These are phyloP conservation scores for Drosophila mayri DNA, from an alignment of 1,140 invertebrate genomes.

Conservation along the genomic window DNA sequence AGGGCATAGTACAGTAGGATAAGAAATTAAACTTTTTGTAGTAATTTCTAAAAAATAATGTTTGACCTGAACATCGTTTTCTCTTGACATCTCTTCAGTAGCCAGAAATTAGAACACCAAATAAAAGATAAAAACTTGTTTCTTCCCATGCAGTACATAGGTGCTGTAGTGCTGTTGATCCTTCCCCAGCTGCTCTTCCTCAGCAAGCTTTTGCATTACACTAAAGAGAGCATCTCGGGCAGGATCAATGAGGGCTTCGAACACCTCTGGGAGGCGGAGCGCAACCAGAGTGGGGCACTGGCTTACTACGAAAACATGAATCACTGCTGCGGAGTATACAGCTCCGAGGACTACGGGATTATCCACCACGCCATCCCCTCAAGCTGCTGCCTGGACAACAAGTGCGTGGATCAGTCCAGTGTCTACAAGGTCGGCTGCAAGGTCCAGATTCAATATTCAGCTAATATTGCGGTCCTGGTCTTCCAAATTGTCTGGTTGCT, in stretches of 20 bases:
- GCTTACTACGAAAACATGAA: conserved; percentile 75
- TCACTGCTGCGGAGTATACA: conserved; percentile 80
- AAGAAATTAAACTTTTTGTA: too few relatives aligned
- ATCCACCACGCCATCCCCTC: conserved; percentile 67
- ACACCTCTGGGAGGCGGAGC: conserved; percentile 66
- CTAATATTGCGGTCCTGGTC: conserved; percentile 66
- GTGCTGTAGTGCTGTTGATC: conserved; percentile 62
- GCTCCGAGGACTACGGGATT: conserved; percentile 61
- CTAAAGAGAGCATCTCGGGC: conserved; percentile 74
- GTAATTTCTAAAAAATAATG: too few relatives aligned
- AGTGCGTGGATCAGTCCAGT: conserved; percentile 53
- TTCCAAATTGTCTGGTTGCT: conserved; percentile 76
- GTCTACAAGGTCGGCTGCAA: conserved; percentile 67
- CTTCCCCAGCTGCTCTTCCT: conserved; percentile 69
- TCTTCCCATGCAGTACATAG: conserved; percentile 42
- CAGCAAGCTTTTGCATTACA: conserved; percentile 75
- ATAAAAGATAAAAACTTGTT: neutral
- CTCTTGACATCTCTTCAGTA: neutral
- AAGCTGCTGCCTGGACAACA: conserved; percentile 61
- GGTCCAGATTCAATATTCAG: conserved; percentile 63
- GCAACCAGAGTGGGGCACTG: conserved; percentile 64
- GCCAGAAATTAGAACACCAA: too few relatives aligned
- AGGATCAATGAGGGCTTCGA: conserved; percentile 78
- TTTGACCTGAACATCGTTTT: too few relatives aligned
- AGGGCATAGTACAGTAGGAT: too few relatives aligned